Conservation (phyloP, 2,888 invertebrate species). For the Ochropleura leucogaster region DNA sequence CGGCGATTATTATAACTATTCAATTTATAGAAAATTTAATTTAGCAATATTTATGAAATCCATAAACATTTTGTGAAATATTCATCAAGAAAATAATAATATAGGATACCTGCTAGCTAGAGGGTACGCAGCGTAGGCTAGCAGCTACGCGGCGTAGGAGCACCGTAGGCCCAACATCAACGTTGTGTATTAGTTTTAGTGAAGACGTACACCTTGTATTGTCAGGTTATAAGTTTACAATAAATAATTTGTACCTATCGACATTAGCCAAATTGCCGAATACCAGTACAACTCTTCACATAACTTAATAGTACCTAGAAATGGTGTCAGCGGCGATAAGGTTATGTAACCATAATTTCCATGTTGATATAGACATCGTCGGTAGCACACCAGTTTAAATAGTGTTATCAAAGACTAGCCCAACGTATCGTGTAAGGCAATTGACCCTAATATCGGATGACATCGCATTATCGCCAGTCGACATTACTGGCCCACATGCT, state of each 20-base stretch:
- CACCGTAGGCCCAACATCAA: neutral
- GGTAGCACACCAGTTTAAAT: constrained; percentile 77
- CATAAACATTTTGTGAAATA: constrained; percentile 40
- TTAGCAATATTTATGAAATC: constrained; percentile 55
- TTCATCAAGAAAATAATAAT: constrained; percentile 14
- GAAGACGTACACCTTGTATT: neutral
- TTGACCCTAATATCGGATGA: constrained; percentile 85
- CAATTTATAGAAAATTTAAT: constrained; percentile 49
- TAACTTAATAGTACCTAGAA: constrained; percentile 35
- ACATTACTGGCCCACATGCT: constrained; percentile 63
- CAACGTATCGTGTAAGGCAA: constrained; percentile 78
- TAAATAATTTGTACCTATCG: constrained; percentile 1
- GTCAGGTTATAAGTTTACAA: neutral
- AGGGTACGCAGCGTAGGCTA: neutral
- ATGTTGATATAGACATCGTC: constrained; percentile 75
- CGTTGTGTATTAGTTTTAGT: neutral
- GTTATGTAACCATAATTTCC: constrained; percentile 73
- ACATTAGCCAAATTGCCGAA: constrained; percentile 10
- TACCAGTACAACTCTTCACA: constrained; percentile 31
- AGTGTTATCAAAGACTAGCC: constrained; percentile 83
- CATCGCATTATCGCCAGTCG: constrained; percentile 77
- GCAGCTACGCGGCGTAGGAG: neutral
- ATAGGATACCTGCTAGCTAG: neutral
- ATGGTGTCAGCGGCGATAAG: constrained; percentile 70
- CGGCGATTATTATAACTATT: constrained; percentile 64